Evolutionary conservation across 2,888 invertebrate genomes (phyloP).

Genomic region (Pristionchus exspectatus): DNA sequence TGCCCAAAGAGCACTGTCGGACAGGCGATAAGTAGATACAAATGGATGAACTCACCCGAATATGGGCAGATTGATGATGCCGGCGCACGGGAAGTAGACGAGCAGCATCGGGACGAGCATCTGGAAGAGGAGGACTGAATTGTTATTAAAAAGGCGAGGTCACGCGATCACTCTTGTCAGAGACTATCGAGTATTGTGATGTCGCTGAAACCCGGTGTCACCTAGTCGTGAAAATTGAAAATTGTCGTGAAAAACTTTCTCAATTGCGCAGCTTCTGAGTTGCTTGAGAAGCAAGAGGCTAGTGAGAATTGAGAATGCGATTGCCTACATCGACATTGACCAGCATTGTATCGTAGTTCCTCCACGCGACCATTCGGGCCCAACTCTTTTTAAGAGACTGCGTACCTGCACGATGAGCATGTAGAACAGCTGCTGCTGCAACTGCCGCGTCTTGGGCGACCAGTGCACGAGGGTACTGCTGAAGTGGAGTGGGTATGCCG

Average conservation of each 20-base stretch:
- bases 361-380: too few species aligned
- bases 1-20: too few species aligned
- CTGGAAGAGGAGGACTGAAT: background rate
- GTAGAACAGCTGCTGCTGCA: constrained; percentile 2
- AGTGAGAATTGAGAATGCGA: background rate
- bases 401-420: background rate
- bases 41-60: too few species aligned
- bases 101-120: constrained; percentile 8
- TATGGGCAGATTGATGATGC: background rate
- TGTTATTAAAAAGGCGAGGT: too few species aligned
- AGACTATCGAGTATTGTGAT: background rate
- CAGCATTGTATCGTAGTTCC: too few species aligned
- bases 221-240: background rate
- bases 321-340: too few species aligned
- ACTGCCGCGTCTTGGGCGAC: background rate
- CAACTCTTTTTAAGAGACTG: too few species aligned
- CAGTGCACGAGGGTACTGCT: background rate
- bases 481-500: too few species aligned
- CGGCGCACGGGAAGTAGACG: background rate
- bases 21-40: too few species aligned
- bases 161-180: too few species aligned
- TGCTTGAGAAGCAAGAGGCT: background rate
- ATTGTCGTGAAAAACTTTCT: too few species aligned
- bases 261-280: background rate
- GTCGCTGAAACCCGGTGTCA: too few species aligned